phyloP scores from a whole-genome alignment of 2,797 vertebrate genomes.

The Amazona ochrocephala region DNA sequence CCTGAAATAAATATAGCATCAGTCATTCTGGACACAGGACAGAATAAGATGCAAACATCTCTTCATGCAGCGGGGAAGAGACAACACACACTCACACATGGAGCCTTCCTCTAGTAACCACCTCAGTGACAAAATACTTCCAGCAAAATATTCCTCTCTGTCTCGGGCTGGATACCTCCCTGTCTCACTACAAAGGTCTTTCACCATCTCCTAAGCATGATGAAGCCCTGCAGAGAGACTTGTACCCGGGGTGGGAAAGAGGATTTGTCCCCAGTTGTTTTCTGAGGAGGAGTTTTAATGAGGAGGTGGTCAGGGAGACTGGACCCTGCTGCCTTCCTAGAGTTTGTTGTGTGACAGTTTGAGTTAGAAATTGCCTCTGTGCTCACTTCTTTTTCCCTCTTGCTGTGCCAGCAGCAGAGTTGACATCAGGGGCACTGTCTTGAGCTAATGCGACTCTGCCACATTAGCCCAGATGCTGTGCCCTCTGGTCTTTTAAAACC shows the following conservation, averaged over 20 bases:
- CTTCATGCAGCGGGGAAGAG: neutral
- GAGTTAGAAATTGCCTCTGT: neutral
- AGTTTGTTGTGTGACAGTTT: neutral
- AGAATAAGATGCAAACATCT: neutral
- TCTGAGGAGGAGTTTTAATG: neutral
- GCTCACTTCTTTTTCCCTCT: neutral
- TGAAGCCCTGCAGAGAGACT: neutral
- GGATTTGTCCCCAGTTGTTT: neutral
- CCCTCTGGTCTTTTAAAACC: constrained; percentile 1
- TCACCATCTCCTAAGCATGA: neutral
- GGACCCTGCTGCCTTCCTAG: neutral
- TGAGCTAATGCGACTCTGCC: neutral
- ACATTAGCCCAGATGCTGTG: neutral
- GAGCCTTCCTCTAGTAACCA: neutral
- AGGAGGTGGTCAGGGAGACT: neutral
- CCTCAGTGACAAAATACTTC: neutral
- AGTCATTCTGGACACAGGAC: neutral
- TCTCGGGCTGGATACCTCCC: neutral
- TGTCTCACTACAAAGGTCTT: neutral
- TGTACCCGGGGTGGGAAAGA: neutral
- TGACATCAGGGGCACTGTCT: constrained; percentile 3
- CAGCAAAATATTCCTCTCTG: neutral
- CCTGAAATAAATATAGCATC: neutral
- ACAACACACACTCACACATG: neutral
- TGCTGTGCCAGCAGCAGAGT: neutral